Conservation (phyloP, 2,113 vertebrate genomes). For the Mirza zaza region DNA sequence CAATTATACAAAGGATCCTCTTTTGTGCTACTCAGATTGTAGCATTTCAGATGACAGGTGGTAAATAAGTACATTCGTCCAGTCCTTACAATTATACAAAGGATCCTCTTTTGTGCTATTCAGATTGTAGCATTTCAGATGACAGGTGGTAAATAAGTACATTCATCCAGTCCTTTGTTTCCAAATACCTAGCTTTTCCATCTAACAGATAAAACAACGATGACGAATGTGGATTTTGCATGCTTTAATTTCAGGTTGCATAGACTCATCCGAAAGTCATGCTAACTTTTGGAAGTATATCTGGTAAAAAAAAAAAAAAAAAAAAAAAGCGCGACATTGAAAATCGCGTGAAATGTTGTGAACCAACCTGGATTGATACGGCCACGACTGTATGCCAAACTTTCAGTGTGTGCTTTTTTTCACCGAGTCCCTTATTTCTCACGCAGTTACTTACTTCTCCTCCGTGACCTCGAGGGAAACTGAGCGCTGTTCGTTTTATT, state of each 20-base stretch:
- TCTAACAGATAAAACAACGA: background rate
- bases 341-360: background rate
- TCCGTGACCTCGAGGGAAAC: background rate
- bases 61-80: no score
- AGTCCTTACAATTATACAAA: background rate
- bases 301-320: background rate
- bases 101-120: background rate
- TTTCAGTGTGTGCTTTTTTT: background rate
- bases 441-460: background rate
- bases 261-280: background rate
- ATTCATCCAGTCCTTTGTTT: background rate
- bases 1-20: no score
- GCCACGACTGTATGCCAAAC: background rate
- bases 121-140: background rate
- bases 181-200: background rate
- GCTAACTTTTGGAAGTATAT: background rate
- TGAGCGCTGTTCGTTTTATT: background rate
- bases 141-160: background rate
- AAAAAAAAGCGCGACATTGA: background rate
- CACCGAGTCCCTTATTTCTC: no score
- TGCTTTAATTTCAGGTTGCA: background rate
- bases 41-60: background rate
- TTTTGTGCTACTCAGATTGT: background rate
- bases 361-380: background rate
- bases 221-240: background rate